These are phyloP conservation scores for Cebidichthys violaceus DNA, from an alignment of 2,113 vertebrate species.

Conservation along the genomic window DNA sequence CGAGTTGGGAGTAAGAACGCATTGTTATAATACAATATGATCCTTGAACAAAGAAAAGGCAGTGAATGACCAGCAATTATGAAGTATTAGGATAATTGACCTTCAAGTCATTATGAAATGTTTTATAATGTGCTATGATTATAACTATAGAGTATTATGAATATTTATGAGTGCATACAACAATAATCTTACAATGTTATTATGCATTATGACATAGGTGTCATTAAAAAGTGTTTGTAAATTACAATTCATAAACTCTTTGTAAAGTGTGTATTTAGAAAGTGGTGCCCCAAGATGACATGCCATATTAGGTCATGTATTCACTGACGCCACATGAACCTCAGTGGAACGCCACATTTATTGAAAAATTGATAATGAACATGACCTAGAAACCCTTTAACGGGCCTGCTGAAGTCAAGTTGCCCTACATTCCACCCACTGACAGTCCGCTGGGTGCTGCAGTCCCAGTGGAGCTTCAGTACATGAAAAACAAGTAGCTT, in stretches of 20 bases:
- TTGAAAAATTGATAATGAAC: slow-evolving; percentile 59
- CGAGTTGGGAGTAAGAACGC: too few species aligned
- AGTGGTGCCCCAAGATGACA: too few species aligned
- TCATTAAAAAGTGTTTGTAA: not conserved
- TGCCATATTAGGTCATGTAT: not conserved
- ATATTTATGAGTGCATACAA: not conserved
- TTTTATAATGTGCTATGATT: too few species aligned
- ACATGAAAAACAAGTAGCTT: slow-evolving; percentile 42
- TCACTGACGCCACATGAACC: slow-evolving; percentile 3
- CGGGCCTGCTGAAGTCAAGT: slow-evolving; percentile 17
- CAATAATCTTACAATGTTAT: not conserved
- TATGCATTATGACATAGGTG: too few species aligned
- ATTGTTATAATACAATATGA: too few species aligned
- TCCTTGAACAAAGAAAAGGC: too few species aligned
- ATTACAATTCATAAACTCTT: not conserved
- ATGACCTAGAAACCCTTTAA: slow-evolving; percentile 47
- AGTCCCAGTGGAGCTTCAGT: slow-evolving; percentile 24
- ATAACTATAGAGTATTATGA: not conserved
- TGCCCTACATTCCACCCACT: slow-evolving; percentile 34
- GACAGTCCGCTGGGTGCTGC: slow-evolving; percentile 25
- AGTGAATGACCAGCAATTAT: too few species aligned
- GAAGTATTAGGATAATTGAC: too few species aligned
- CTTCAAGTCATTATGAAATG: too few species aligned
- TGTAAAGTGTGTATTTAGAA: not conserved
- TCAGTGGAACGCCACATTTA: slow-evolving; percentile 19